A percentile compares a stretch with the other conserved stretches of the same genome.
Evolutionary conservation across 2,888 invertebrate genomes (phyloP).

Genomic region (Artemia sinica): DNA sequence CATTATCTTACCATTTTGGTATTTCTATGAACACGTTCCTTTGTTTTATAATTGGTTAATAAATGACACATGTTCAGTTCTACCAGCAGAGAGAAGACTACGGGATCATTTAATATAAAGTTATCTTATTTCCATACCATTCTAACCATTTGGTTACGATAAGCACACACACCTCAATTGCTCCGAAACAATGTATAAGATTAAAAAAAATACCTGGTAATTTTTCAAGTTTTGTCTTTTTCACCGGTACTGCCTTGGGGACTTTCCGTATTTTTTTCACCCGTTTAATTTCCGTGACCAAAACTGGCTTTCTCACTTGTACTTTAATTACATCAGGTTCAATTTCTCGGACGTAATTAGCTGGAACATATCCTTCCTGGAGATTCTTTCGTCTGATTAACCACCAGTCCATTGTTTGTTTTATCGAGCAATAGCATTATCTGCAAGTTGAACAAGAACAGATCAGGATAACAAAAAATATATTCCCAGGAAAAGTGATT

Average conservation of each 20-base stretch:
- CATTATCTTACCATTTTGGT: too few relatives aligned
- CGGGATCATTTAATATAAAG: too few relatives aligned
- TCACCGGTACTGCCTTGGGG: slow-evolving; percentile 63
- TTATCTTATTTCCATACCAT: too few relatives aligned
- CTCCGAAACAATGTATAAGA: too few relatives aligned
- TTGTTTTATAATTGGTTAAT: too few relatives aligned
- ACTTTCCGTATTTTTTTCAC: slow-evolving; percentile 79
- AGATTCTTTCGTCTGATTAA: slow-evolving; percentile 82
- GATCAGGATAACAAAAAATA: not conserved
- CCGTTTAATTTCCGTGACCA: slow-evolving; percentile 59
- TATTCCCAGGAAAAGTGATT: not conserved
- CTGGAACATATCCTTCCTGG: slow-evolving; percentile 89
- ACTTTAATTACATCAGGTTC: slow-evolving; percentile 69
- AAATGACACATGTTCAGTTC: too few relatives aligned
- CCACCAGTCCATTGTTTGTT: slow-evolving; percentile 98
- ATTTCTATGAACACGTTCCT: too few relatives aligned
- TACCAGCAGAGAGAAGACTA: too few relatives aligned
- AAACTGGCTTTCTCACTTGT: slow-evolving; percentile 67
- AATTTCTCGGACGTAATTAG: slow-evolving; percentile 82
- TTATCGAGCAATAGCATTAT: slow-evolving; percentile 79
- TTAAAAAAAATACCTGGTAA: not conserved
- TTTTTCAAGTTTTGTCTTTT: slow-evolving; percentile 35
- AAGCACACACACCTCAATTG: too few relatives aligned
- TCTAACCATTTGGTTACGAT: too few relatives aligned
- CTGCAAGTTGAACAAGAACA: slow-evolving; percentile 29